Base-by-base conservation (phyloP, 1,140 invertebrate species). In the Dendroctonus valens region DNA sequence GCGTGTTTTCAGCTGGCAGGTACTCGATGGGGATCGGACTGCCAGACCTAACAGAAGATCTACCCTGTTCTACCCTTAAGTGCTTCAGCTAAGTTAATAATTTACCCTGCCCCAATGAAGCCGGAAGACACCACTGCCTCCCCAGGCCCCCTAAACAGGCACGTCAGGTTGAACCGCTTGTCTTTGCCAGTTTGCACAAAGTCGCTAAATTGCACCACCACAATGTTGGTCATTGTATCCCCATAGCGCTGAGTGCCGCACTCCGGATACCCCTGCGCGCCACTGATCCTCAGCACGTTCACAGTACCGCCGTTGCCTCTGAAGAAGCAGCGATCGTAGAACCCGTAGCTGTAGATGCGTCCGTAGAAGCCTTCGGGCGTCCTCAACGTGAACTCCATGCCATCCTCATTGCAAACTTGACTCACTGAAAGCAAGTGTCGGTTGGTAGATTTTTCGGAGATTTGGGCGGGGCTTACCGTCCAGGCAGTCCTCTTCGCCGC, bases 201-300 rank as follows among this genome's bases (percentile, higher is more conserved):
- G 78, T 96, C 92, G 64, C 92, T 94, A 79, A 96, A 95, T 79
- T 96, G 93, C 0, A 96, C 93, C 14, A 96, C 93, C 4, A 94
- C 92, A 54, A 96, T 95, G 73, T 96, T 96, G 46, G 93, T 95
- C 87, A 95, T 91, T 0, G 91, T 92, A 73, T 96, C 93, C 0
- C 91, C 92, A 71, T 92, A 94, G 90, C 94, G 80, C 71, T 93
- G 90, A 3, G 93, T 96, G 15, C 93, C 93, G 79, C 93, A 95
- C 76, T 95, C 91, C 1, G 93, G 93, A 78, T 94, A 94, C 37
- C 92, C 93, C 66, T 68, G 91, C 1, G 91, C 87, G 44, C 92
- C 91, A 68, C 90, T 91, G 26, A 96, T 94, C 58, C 91, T 82
- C 7, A 96, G 79, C 3, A 92, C 90, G 71, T 93, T 94, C 0